Conservation (phyloP, 1,140 invertebrate genomes). For the Diorhabda sublineata region DNA sequence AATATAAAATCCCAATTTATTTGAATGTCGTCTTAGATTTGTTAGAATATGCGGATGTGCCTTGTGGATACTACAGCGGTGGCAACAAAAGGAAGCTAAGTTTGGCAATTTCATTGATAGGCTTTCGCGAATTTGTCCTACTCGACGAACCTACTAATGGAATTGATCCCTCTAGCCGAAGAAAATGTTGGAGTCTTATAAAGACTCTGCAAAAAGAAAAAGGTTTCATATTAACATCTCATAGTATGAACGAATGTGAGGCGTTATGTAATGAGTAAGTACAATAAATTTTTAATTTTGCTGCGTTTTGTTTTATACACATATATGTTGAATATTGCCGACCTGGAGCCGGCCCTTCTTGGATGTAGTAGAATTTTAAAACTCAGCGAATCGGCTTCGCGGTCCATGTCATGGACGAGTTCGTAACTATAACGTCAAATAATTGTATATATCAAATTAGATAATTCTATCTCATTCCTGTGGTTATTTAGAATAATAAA, state of each 20-base stretch:
- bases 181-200: slow-evolving; percentile 61
- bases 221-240: slow-evolving; percentile 58
- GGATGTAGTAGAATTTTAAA: too few relatives aligned
- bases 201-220: slow-evolving; percentile 50
- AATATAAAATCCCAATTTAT: slow-evolving; percentile 6
- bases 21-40: slow-evolving; percentile 29
- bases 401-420: too few relatives aligned
- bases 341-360: too few relatives aligned
- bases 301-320: neutral
- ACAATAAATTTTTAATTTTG: too few relatives aligned
- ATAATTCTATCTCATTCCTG: too few relatives aligned
- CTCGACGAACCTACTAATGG: slow-evolving; percentile 69
- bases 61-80: slow-evolving; percentile 60
- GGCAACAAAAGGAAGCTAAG: slow-evolving; percentile 83
- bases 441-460: too few relatives aligned
- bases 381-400: too few relatives aligned
- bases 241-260: slow-evolving; percentile 87
- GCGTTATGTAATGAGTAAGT: slow-evolving; percentile 59
- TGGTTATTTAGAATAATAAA: too few relatives aligned
- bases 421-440: too few relatives aligned
- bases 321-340: too few relatives aligned
- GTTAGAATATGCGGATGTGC: slow-evolving; percentile 46
- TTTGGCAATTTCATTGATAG: slow-evolving; percentile 74
- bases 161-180: slow-evolving; percentile 62
- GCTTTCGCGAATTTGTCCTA: slow-evolving; percentile 69